Conservation (phyloP, 2,888 invertebrate genomes). For the Ectemnius continuus region DNA sequence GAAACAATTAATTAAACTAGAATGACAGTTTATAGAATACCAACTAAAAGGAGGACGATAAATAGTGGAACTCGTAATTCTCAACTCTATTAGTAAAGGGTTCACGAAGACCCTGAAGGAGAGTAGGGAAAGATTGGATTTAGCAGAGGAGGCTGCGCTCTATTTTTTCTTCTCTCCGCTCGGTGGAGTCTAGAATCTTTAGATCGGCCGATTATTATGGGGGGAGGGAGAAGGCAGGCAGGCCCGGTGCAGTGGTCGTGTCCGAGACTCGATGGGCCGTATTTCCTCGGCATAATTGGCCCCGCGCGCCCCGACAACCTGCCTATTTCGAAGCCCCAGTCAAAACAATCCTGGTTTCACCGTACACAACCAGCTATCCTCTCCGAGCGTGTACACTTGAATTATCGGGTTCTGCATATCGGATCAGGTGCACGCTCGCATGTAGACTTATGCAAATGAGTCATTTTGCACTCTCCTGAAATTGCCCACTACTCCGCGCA, state of each 20-base stretch:
- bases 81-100: neutral
- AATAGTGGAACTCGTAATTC: no score
- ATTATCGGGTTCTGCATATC: no score
- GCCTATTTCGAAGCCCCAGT: conserved; percentile 1
- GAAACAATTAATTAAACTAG: no score
- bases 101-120: neutral
- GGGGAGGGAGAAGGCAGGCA: neutral
- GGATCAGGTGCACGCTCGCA: no score
- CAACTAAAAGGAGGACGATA: no score
- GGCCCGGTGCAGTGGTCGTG: conserved; percentile 19
- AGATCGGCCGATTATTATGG: neutral
- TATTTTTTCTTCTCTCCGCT: neutral
- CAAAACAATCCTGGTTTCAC: neutral
- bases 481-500: no score
- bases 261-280: conserved; percentile 60
- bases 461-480: no score
- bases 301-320: conserved; percentile 34
- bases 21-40: no score
- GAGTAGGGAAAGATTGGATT: neutral
- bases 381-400: no score
- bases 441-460: no score
- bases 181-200: neutral
- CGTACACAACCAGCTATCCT: no score
- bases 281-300: conserved; percentile 65
- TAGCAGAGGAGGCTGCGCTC: neutral